phyloP scores from a whole-genome alignment of 2,797 vertebrate species.

The Anas georgica region DNA sequence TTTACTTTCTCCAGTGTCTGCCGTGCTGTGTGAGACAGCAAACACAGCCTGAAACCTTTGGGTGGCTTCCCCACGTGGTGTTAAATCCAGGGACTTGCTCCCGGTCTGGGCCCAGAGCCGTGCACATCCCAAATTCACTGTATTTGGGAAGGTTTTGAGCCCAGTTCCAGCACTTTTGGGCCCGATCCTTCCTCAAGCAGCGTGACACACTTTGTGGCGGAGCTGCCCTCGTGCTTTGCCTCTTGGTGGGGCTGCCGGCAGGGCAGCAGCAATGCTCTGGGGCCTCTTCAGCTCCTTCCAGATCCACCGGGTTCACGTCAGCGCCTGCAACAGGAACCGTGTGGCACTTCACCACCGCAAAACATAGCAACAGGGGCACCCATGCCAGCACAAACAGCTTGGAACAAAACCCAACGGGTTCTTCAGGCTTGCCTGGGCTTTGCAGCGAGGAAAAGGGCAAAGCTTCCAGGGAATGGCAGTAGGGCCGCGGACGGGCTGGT shows the following conservation, averaged over 20 bases:
- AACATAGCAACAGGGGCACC: constrained; percentile 72
- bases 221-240: neutral
- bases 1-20: neutral
- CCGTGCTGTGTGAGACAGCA: neutral
- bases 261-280: neutral
- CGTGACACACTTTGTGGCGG: neutral
- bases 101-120: neutral
- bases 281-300: constrained; percentile 54
- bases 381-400: neutral
- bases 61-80: neutral
- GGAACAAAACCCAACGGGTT: constrained; percentile 28
- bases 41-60: neutral
- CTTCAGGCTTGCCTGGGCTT: constrained; percentile 42
- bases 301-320: constrained; percentile 67
- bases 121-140: fast-evolving
- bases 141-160: neutral
- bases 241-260: neutral
- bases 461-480: constrained; percentile 41
- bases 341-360: constrained; percentile 27
- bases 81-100: neutral
- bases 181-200: neutral
- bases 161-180: neutral
- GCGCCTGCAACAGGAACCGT: constrained; percentile 56
- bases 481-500: neutral
- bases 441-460: neutral